Percentiles rank a stretch among this genome's conserved stretches.
Evolutionary conservation across 92 coral and sea anemone species (phyloP).

Genomic region (Blastomussa wellsi): DNA sequence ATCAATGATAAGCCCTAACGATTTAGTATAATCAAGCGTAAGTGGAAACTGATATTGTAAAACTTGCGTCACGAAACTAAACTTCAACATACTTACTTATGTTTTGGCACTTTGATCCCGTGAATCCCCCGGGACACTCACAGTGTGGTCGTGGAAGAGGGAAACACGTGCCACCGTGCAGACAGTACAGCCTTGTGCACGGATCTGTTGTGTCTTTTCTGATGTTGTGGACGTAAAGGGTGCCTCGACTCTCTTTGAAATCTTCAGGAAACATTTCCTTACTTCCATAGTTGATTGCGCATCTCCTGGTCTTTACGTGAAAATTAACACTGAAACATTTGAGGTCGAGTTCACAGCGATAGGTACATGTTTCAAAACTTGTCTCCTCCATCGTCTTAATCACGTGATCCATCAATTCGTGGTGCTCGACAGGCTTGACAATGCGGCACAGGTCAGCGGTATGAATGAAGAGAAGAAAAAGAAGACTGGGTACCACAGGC

Average conservation of each 20-base stretch:
- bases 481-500: neutral
- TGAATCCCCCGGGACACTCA: slow-evolving; percentile 8
- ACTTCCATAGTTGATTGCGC: slow-evolving; percentile 48
- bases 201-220: slow-evolving; percentile 33
- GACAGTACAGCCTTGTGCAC: slow-evolving; percentile 17
- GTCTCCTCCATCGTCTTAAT: slow-evolving; percentile 3
- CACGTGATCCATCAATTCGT: slow-evolving; percentile 31
- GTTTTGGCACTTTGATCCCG: slow-evolving; percentile 32
- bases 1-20: too few species aligned
- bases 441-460: slow-evolving; percentile 16
- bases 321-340: slow-evolving; percentile 58
- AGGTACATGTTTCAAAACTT: slow-evolving; percentile 52
- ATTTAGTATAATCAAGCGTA: too few species aligned
- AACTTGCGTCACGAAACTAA: neutral
- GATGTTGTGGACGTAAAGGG: slow-evolving; percentile 41
- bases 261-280: slow-evolving; percentile 28
- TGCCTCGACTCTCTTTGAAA: slow-evolving; percentile 17
- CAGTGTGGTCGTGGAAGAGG: slow-evolving; percentile 26
- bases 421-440: slow-evolving; percentile 12
- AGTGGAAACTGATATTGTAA: too few species aligned
- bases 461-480: neutral
- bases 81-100: neutral
- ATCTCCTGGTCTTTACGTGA: slow-evolving; percentile 10
- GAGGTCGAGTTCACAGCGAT: slow-evolving; percentile 48
- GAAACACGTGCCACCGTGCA: slow-evolving; percentile 26